Base-by-base conservation (phyloP, 2,113 vertebrate genomes). In the Craseonycteris thonglongyai region DNA sequence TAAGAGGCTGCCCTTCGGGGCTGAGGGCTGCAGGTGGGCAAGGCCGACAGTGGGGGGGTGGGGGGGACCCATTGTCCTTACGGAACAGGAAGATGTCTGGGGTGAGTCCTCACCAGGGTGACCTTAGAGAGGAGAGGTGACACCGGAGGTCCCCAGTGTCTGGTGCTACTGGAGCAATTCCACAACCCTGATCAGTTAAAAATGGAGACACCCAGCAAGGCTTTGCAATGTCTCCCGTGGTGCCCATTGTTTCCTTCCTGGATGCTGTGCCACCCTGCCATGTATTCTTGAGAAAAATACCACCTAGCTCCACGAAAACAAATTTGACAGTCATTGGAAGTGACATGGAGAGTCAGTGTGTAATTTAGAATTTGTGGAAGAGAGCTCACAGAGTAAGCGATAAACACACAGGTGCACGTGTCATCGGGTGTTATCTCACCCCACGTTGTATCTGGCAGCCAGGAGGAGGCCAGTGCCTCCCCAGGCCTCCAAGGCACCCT, bases 1-100 rank as follows among this genome's bases (percentile, higher is more conserved):
- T 99, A 96, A 98, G 98, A 94, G 49, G 33, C 79, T 24, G 58
- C 24, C 75, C 6, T 5, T 0, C 0, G 16, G 9, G 66, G 19
- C 59, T 3, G 22, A 69, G 56, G 19, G 26, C 7, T 4, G 38
- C n/a, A n/a, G n/a, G n/a, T n/a, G n/a, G n/a, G n/a, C n/a, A n/a
- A n/a, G n/a, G n/a, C n/a, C n/a, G n/a, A n/a, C n/a, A n/a, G n/a
- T n/a, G n/a, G n/a, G n/a, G n/a, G n/a, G n/a, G n/a, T n/a, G n/a
- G n/a, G n/a, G n/a, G n/a, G n/a, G n/a, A n/a, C n/a, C n/a, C n/a
- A n/a, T n/a, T 6, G 11, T 38, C 21, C 58, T 11, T 35, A 15
- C 7, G 28, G 61, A 7, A 21, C 15, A 11, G 51, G 40, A 15
- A 24, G 54, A 11, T 5, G 10, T 21, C 58, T 12, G 26, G 4